Base-by-base conservation (phyloP, 2,113 vertebrate species). In the Cyprinus carpio region DNA sequence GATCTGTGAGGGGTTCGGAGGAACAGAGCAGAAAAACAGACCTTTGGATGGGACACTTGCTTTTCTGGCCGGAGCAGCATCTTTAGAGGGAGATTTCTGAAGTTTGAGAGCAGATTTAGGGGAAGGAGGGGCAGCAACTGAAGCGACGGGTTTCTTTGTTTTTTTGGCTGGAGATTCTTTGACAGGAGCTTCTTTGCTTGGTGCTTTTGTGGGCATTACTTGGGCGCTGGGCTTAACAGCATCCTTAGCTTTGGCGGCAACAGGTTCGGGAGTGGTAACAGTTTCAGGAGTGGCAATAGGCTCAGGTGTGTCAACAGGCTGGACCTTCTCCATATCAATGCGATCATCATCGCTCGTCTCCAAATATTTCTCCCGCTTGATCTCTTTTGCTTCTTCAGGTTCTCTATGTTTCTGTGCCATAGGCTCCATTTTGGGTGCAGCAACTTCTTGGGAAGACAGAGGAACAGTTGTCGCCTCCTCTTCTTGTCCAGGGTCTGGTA, bases 21-120 rank as follows among this genome's bases (percentile, higher is more conserved):
- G 77, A 86, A 90, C 72, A 83, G 86, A 87, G 89, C 58, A 60
- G 86, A 87, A 89, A 75, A 81, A 91, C 90, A 90, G 89, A 91
- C 90, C 90, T 91, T 90, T 90, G 83, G 82, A 72, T 20, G 85
- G 80, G 78, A 29, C 64, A 51, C 78, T 84, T 84, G 88, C 69
- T 86, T 91, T 90, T 90, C 86, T 85, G 75, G 80, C 77, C 18
- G 90, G 80, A 37, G 83, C 78, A n/a, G 84, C 86, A 11, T 88
- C 89, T 87, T 89, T 89, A 56, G 88, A 84, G 78, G 88, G 88
- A 31, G 77, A 34, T 90, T 89, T 91, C 84, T 89, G 79, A 40
- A 83, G 80, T 87, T 89, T 91, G 72, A 85, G 27, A 27, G 83
- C 56, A 7, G 88, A 67, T 79, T 83, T 88, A 65, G 87, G 75